phyloP scores from a whole-genome alignment of 2,797 vertebrate genomes.

The Oophaga sylvatica region DNA sequence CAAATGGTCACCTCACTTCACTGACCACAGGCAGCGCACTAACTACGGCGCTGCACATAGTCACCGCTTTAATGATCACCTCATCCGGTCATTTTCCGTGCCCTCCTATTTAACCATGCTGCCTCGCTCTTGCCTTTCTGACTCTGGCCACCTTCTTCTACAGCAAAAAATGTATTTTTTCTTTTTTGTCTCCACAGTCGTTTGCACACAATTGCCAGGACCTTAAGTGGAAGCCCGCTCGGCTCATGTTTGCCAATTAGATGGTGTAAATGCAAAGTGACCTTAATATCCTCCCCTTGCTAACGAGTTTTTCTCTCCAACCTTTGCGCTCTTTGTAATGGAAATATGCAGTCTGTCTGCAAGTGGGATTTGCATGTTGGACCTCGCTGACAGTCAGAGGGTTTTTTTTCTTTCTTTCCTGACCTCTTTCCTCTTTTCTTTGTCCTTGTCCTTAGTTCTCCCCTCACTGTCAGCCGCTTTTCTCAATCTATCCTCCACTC shows the following conservation, averaged over 20 bases:
- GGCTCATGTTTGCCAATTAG: conserved; percentile 99
- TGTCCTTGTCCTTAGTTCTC: conserved; percentile 53
- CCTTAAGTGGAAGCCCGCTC: conserved; percentile 25
- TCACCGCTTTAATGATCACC: too few species aligned
- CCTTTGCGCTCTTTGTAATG: conserved; percentile 61
- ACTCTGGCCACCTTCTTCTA: background rate
- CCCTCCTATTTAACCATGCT: background rate
- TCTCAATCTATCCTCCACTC: background rate
- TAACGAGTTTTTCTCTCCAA: conserved; percentile 62
- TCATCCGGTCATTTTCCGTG: background rate
- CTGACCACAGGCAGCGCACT: conserved; percentile 35
- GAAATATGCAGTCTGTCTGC: conserved; percentile 59
- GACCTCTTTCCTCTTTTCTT: conserved; percentile 51
- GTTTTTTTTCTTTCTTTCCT: conserved; percentile 22
- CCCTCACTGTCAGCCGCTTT: conserved; percentile 41
- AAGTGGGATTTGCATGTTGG: conserved; percentile 58
- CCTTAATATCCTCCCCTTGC: conserved; percentile 90
- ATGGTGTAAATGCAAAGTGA: conserved; percentile 97
- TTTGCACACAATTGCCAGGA: conserved; percentile 23
- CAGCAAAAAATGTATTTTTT: background rate
- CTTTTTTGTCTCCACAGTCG: conserved; percentile 71
- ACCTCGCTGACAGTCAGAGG: conserved; percentile 48
- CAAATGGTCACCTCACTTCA: conserved; percentile 35
- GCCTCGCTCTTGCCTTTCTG: background rate
- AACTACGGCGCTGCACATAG: too few species aligned